Conservation (phyloP, 2,113 vertebrate species). For the Brachyhypopomus occidentalis region DNA sequence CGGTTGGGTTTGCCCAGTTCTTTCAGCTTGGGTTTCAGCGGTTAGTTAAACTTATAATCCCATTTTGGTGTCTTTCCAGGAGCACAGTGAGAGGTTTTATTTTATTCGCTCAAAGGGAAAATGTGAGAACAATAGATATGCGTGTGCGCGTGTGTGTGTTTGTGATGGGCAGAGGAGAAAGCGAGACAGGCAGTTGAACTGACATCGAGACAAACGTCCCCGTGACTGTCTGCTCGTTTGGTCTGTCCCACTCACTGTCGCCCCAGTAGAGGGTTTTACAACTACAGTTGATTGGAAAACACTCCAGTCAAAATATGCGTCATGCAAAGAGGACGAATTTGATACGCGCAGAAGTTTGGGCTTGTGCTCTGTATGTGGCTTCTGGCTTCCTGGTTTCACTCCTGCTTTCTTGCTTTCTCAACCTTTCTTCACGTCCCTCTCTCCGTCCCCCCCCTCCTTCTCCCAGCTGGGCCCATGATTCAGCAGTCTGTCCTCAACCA, state of each 20-base stretch:
- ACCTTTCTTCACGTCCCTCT: slow-evolving; percentile 2
- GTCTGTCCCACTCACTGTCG: background rate
- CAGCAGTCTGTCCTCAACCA: slow-evolving; percentile 57
- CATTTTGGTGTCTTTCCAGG: slow-evolving; percentile 17
- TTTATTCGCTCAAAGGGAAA: slow-evolving; percentile 29
- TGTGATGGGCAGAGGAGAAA: background rate
- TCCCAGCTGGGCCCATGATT: slow-evolving; percentile 40
- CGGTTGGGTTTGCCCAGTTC: slow-evolving; percentile 7
- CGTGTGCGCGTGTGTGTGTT: background rate
- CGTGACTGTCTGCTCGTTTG: background rate
- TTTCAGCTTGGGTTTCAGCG: background rate
- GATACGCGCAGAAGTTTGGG: background rate
- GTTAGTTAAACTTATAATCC: slow-evolving; percentile 9
- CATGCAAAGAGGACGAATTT: background rate
- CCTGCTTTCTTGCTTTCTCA: background rate
- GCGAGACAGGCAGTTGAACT: background rate
- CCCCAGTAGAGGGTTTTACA: background rate
- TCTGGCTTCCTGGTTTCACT: background rate
- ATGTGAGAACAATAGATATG: slow-evolving; percentile 3
- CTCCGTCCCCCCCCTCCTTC: slow-evolving; percentile 31
- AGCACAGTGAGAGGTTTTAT: slow-evolving; percentile 23
- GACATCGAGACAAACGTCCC: background rate
- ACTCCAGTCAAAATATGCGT: background rate
- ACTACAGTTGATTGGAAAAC: background rate
- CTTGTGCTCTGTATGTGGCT: background rate